phyloP scores from a whole-genome alignment of 2,888 invertebrate genomes.

The Eupithecia subumbrata region DNA sequence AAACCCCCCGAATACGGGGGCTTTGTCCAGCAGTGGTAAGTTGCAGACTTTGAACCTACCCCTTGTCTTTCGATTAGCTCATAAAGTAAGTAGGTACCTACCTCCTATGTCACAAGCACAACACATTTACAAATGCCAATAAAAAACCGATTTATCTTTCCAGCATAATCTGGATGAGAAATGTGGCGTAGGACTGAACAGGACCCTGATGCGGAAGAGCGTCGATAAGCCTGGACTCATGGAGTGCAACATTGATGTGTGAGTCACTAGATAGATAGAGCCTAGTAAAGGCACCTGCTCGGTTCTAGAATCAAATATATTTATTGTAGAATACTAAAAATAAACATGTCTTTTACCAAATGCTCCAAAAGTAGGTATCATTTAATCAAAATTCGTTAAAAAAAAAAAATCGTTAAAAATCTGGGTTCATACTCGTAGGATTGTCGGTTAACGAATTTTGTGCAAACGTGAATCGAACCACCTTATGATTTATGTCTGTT shows the following conservation, averaged over 20 bases:
- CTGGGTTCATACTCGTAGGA: too few species aligned
- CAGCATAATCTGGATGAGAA: constrained; percentile 85
- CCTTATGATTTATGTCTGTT: constrained; percentile 42
- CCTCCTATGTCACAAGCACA: too few species aligned
- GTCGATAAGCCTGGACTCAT: constrained; percentile 85
- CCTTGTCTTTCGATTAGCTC: too few species aligned
- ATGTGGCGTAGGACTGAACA: constrained; percentile 85
- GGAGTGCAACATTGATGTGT: constrained; percentile 92
- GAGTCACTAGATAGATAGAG: constrained; percentile 45
- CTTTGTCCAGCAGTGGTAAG: too few species aligned
- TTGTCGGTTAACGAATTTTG: background rate
- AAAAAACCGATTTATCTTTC: constrained; percentile 10
- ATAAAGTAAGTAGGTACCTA: too few species aligned
- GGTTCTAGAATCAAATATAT: too few species aligned
- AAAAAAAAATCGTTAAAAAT: too few species aligned
- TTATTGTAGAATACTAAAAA: too few species aligned
- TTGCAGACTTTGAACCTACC: too few species aligned
- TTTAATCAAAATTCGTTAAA: background rate
- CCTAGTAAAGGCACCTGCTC: too few species aligned
- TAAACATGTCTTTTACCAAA: too few species aligned
- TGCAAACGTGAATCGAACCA: background rate
- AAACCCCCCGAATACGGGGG: too few species aligned
- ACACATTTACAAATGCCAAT: background rate
- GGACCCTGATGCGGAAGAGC: constrained; percentile 89
- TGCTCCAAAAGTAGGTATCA: background rate